Evolutionary conservation across 2,113 vertebrate genomes (phyloP).

Genomic region (Laterallus jamaicensis): DNA sequence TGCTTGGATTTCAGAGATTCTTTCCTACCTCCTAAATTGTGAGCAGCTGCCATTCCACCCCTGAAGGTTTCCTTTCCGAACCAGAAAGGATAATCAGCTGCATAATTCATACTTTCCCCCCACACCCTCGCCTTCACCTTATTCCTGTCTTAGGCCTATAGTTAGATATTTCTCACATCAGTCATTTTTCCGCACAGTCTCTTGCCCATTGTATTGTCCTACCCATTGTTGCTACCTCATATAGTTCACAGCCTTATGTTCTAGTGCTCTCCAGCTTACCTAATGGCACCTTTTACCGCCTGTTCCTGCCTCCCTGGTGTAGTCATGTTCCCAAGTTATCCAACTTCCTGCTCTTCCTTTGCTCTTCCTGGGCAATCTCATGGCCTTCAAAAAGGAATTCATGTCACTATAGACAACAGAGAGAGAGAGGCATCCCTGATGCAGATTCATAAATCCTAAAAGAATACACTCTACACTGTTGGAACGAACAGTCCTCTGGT

Average conservation of each 20-base stretch:
- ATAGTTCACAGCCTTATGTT: not conserved
- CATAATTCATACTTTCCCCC: not conserved
- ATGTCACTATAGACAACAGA: not conserved
- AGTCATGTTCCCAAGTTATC: not conserved
- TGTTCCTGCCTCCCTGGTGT: not conserved
- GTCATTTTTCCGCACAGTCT: not conserved
- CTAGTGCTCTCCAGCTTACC: not conserved
- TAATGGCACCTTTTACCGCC: too few relatives aligned
- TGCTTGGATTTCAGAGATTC: not conserved
- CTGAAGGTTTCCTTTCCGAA: not conserved
- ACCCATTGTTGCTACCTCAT: not conserved
- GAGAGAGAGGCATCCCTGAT: not conserved
- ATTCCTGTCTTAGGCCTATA: not conserved
- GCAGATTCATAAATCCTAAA: not conserved
- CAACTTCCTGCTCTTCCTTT: not conserved
- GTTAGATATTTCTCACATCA: not conserved
- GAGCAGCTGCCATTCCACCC: not conserved
- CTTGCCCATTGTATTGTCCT: not conserved
- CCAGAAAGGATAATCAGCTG: not conserved
- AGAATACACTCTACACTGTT: not conserved
- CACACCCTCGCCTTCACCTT: not conserved
- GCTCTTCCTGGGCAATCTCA: not conserved
- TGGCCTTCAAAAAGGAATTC: not conserved
- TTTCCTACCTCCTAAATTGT: not conserved
- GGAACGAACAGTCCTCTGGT: not conserved